These are phyloP conservation scores for Eurystomus glaucurus DNA, from an alignment of 2,797 vertebrate species.

Conservation along the genomic window DNA sequence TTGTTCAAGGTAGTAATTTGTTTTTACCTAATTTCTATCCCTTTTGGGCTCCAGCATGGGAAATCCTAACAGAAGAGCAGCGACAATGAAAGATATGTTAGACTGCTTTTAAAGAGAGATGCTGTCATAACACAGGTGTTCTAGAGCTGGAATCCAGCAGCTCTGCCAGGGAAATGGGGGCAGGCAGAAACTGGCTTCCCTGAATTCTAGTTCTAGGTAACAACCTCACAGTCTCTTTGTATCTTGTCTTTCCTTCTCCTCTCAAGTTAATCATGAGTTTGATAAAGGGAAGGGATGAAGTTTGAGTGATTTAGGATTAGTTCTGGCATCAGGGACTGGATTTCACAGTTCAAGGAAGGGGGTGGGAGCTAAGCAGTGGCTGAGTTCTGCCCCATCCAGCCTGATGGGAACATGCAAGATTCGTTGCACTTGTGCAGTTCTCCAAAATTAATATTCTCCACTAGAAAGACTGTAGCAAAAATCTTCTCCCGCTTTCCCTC, in stretches of 20 bases:
- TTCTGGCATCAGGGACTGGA: not conserved
- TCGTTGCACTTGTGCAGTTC: not conserved
- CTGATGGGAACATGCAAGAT: not conserved
- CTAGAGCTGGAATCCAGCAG: not conserved
- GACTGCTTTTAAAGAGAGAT: not conserved
- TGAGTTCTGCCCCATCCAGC: not conserved
- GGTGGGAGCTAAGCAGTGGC: not conserved
- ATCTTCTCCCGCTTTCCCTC: not conserved
- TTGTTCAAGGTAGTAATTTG: fast-evolving
- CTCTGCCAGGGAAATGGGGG: not conserved
- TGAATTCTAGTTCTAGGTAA: not conserved
- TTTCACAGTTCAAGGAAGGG: not conserved
- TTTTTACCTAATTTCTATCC: not conserved
- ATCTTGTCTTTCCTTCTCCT: not conserved
- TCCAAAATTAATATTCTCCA: not conserved
- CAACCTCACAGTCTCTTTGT: not conserved
- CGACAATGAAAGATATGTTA: not conserved
- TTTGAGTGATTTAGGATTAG: not conserved
- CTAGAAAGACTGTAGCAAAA: not conserved
- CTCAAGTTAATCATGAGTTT: not conserved
- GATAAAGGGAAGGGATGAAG: not conserved
- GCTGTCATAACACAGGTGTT: not conserved
- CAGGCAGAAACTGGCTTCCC: not conserved
- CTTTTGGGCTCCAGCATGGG: not conserved
- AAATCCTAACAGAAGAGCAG: not conserved